Evolutionary conservation across 53 echinoderm and acorn worm genomes (phyloP).

Genomic region (Henricia sp.): DNA sequence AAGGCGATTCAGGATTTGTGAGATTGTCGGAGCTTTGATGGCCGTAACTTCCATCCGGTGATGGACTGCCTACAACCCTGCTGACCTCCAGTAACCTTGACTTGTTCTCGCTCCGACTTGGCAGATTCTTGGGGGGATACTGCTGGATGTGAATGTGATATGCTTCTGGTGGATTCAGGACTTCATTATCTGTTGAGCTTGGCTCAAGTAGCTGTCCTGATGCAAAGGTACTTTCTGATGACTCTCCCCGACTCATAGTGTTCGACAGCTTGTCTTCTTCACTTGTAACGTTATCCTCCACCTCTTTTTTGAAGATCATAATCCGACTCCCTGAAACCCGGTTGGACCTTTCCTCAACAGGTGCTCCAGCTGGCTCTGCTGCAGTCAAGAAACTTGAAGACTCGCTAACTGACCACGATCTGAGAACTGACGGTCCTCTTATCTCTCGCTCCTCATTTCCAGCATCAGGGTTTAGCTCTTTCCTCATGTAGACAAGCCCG

Average conservation of each 20-base stretch:
- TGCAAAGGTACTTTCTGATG: neutral
- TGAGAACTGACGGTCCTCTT: neutral
- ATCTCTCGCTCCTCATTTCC: neutral
- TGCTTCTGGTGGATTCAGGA: neutral
- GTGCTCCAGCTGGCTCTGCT: neutral
- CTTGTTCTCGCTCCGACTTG: neutral
- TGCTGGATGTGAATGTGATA: constrained; percentile 15
- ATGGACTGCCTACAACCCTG: constrained; percentile 17
- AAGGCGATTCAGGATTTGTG: constrained; percentile 47
- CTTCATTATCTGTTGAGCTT: constrained; percentile 38
- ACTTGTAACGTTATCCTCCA: too few relatives aligned
- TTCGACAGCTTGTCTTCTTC: too few relatives aligned
- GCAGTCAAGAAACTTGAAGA: constrained; percentile 13
- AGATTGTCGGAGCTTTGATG: neutral
- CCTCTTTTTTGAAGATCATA: constrained; percentile 21
- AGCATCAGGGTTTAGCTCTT: constrained; percentile 36
- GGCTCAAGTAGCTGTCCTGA: constrained; percentile 45
- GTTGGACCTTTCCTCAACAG: neutral
- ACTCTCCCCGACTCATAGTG: neutral
- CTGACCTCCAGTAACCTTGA: constrained; percentile 11
- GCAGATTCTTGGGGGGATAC: neutral
- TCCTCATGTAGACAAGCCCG: constrained; percentile 51
- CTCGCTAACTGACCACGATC: constrained; percentile 40
- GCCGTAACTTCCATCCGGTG: constrained; percentile 45
- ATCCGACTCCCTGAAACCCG: neutral